A percentile compares a stretch with the other conserved stretches of the same genome.
These are phyloP conservation scores for Aculops lycopersici DNA, from an alignment of 1,140 invertebrate species.

Conservation along the genomic window DNA sequence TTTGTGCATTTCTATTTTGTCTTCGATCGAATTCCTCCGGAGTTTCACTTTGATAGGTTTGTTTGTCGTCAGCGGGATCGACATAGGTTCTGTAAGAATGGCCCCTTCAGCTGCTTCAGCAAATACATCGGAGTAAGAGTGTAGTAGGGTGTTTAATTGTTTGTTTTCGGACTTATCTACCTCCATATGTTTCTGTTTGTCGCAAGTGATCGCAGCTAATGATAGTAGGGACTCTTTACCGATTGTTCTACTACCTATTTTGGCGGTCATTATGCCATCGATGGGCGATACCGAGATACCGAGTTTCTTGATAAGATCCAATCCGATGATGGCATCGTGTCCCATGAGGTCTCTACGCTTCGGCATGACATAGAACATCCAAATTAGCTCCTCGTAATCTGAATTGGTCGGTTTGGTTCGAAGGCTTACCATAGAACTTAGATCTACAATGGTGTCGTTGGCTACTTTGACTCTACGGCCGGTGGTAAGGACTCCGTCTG, in stretches of 20 bases:
- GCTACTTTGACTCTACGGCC: neutral
- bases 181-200: too few relatives aligned
- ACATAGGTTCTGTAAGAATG: too few relatives aligned
- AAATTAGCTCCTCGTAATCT: neutral
- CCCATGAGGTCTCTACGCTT: neutral
- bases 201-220: too few relatives aligned
- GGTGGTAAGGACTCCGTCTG: neutral
- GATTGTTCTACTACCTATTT: neutral
- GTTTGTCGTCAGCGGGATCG: too few relatives aligned
- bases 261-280: neutral
- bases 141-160: too few relatives aligned
- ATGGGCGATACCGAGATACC: neutral
- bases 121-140: too few relatives aligned
- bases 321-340: neutral
- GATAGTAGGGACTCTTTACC: neutral
- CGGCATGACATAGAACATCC: neutral
- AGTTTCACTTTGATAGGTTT: too few relatives aligned
- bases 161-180: too few relatives aligned
- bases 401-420: neutral
- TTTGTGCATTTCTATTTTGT: too few relatives aligned
- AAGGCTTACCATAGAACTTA: neutral
- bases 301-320: neutral
- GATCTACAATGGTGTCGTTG: neutral
- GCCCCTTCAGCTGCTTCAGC: too few relatives aligned
- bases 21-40: too few relatives aligned